Base-by-base conservation (phyloP, 2,113 vertebrate species). In the Pedetes capensis region DNA sequence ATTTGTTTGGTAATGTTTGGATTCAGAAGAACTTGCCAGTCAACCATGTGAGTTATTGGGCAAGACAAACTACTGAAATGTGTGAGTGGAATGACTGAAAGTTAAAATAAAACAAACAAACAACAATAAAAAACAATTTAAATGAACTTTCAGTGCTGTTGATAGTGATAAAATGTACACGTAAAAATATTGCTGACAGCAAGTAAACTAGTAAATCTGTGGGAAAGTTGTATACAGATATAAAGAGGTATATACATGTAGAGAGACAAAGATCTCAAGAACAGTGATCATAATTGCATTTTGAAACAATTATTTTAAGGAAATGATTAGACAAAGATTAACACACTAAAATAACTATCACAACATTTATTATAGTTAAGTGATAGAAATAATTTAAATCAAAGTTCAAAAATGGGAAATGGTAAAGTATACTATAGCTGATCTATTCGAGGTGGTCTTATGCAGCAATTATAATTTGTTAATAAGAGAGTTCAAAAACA, bases 121-220 rank as follows among this genome's bases (percentile, higher is more conserved):
- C 7, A 39, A 81, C n/a, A n/a, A 75, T 39, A 88, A 86, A 87
- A 81, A 47, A 3, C 7, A 39, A 81, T 87, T 37, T 83, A 87
- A 81, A 64, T 80, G 37, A 84, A 87, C 23, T 90, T 83, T 90
- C 32, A 97, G n/a, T 89, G 74, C 5, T 91, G 5, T 76, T 84
- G 20, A 78, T 68, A 6, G 47, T 59, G 42, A 18, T 64, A 85
- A 90, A 88, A 88, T 55, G 20, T 63, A 76, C 16, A 80, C n/a
- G 74, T 71, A 72, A 44, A 71, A 96, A 69, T 71, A 76, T 9
- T 76, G 3, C 47, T 42, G 17, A 59, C 79, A 42, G 13, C 74
- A 42, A 76, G 68, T 66, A 66, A 79, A 76, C 57, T 78, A 16
- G 29, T 55, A 94, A 94, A 55, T 0, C 9, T 85, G 8, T 18